Base-by-base conservation (phyloP, 2,797 vertebrate species). In the Coregonus ussuriensis region DNA sequence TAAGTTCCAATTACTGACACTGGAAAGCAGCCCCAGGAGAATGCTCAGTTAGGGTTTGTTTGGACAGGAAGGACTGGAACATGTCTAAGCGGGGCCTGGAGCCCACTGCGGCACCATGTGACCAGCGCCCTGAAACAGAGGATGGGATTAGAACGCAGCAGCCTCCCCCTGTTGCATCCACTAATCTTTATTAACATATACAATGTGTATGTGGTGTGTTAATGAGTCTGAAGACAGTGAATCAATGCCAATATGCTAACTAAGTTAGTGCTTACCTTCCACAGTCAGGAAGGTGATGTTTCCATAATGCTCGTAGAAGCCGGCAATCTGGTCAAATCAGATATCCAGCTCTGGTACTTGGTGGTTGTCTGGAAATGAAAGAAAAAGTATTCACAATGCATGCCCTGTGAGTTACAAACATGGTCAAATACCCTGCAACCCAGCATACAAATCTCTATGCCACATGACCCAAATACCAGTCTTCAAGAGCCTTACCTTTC, bases 81-180 rank as follows among this genome's bases (percentile, higher is more conserved):
- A 95, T 93, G 53, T 94, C 88, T 18, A 94, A 78, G 94, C 93
- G 62, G 91, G 93, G 78, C 91, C 89, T 1, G 94, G 94, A 84
- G 94, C 93, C 94, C 94, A 95, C 88, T 95, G 94, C 54, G 94
- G 94, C 83, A 95, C 94, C 94, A 95, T 95, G 89, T 95, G 94
- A 84, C 94, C 94, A 1, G 94, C 94, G 35, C 94, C 94, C 94
- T 95, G 81, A n/a, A 71, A 79, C 13, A 80, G 9, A 77, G 14
- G 6, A 72, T 56, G 62, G 74, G 63, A 37, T 63, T 62, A 63
- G n/a, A 72, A 51, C 11, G 6, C 7, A 5, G 54, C 18, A 56
- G 54, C 18, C 54, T 59, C 5, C 18, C n/a, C 56, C 18, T 0
- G n/a, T 59, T 59, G 56, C 41, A 47, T 47, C 41, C 41, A 63